Percentiles rank a stretch among this genome's conserved stretches.
These are phyloP conservation scores for Coregonus clupeaformis DNA, from an alignment of 2,113 vertebrate genomes.

Conservation along the genomic window DNA sequence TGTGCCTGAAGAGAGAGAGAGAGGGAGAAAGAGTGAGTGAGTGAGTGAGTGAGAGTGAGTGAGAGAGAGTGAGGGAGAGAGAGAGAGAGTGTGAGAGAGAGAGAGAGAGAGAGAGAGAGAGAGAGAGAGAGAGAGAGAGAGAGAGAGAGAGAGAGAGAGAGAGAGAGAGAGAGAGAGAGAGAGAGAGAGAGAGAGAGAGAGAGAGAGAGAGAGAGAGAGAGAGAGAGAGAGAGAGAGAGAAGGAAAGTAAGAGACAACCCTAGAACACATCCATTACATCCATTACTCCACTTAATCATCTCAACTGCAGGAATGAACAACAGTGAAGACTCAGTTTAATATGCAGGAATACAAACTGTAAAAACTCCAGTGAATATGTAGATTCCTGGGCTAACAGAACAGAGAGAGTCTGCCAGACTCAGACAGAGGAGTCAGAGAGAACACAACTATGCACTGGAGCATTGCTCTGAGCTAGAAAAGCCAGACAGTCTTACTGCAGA, in stretches of 20 bases:
- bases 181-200: slow-evolving; percentile 41
- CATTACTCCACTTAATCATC: too few relatives aligned
- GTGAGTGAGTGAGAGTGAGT: not conserved
- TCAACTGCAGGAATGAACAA: too few relatives aligned
- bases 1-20: not conserved
- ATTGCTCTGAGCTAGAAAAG: too few relatives aligned
- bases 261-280: not conserved
- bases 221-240: slow-evolving; percentile 32
- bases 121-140: not conserved
- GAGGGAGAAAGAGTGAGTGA: slow-evolving; percentile 3
- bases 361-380: too few relatives aligned
- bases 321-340: too few relatives aligned
- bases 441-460: too few relatives aligned
- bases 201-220: not conserved
- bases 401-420: not conserved
- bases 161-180: not conserved
- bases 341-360: too few relatives aligned
- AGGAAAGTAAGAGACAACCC: not conserved
- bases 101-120: slow-evolving; percentile 14
- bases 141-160: not conserved
- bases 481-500: too few relatives aligned
- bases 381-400: not conserved
- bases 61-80: not conserved
- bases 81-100: slow-evolving; percentile 20
- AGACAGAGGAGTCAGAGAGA: too few relatives aligned